phyloP scores from a whole-genome alignment of 2,113 vertebrate species.

The Pelvicachromis taeniatus region DNA sequence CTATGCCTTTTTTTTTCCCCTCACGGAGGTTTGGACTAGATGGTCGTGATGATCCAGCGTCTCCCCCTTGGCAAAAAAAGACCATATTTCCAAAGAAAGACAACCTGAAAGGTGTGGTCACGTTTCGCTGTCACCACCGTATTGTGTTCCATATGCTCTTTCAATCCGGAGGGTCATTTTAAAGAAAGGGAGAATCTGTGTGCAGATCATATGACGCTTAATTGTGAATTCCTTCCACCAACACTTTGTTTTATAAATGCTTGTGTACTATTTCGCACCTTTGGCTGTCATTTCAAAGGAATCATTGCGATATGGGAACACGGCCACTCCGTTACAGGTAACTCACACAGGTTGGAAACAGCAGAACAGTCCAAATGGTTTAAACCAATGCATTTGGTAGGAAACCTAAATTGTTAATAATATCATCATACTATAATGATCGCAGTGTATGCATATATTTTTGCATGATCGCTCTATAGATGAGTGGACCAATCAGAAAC shows the following conservation, averaged over 20 bases:
- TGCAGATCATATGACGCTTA: neutral
- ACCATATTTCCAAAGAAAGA: neutral
- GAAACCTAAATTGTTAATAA: neutral
- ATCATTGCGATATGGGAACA: fast-evolving
- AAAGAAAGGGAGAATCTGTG: neutral
- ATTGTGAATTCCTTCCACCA: neutral
- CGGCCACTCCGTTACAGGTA: neutral
- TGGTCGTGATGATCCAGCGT: neutral
- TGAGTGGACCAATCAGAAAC: neutral
- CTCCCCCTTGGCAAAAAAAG: neutral
- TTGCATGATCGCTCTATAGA: neutral
- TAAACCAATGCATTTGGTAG: neutral
- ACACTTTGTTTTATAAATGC: neutral
- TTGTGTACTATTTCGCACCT: neutral
- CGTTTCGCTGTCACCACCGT: neutral
- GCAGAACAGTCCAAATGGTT: neutral
- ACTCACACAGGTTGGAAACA: neutral
- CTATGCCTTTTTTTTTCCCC: neutral
- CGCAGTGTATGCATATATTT: neutral
- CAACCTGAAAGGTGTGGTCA: neutral
- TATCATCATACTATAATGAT: neutral
- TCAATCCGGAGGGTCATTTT: neutral
- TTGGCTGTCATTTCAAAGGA: neutral
- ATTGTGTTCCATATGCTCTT: neutral
- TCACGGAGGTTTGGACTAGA: neutral